Percentiles rank a stretch among this genome's conserved stretches.
These are phyloP conservation scores for Penaeus chinensis DNA, from an alignment of 1,140 invertebrate species.

Conservation along the genomic window DNA sequence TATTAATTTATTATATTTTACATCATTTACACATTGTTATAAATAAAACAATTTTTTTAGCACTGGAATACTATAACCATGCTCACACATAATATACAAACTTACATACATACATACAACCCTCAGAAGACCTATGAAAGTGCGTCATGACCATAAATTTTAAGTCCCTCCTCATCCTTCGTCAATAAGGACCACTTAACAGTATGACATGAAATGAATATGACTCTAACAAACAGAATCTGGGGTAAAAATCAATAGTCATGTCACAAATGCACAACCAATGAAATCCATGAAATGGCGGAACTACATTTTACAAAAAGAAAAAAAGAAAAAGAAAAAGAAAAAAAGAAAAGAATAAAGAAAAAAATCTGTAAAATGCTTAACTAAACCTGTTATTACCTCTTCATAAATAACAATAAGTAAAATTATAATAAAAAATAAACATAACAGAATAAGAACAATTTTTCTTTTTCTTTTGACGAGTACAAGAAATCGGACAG, in stretches of 20 bases:
- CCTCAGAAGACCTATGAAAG: conserved; percentile 49
- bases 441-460: too few species aligned
- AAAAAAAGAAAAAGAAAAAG: neutral
- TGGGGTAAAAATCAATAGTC: conserved; percentile 14
- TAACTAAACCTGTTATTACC: too few species aligned
- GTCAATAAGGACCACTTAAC: conserved; percentile 24
- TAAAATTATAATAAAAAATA: neutral
- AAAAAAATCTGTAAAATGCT: too few species aligned
- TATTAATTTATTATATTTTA: conserved; percentile 54
- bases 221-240: neutral
- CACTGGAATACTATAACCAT: conserved; percentile 51
- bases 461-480: too few species aligned
- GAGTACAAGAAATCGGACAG: neutral
- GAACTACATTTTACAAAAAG: conserved; percentile 18
- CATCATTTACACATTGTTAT: conserved; percentile 57
- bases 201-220: neutral
- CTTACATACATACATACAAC: conserved; percentile 53
- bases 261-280: conserved; percentile 51
- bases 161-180: conserved; percentile 36
- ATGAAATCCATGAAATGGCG: conserved; percentile 45
- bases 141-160: conserved; percentile 35
- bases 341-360: neutral
- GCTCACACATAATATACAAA: conserved; percentile 53
- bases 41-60: conserved; percentile 55
- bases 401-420: too few species aligned